These are phyloP conservation scores for Carassius carassius DNA, from an alignment of 2,113 vertebrate genomes.

Conservation along the genomic window DNA sequence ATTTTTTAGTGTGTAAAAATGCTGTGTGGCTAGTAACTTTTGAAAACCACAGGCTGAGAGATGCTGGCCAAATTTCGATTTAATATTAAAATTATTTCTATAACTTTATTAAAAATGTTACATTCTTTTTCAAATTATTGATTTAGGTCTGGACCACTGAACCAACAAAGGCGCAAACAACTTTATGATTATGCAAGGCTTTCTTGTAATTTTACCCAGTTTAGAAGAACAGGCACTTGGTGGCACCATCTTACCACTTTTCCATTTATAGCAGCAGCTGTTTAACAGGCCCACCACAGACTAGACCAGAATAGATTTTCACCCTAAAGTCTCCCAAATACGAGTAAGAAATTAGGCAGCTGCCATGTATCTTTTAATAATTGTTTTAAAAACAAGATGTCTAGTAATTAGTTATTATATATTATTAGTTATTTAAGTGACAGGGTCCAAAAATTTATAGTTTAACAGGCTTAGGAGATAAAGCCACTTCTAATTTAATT, in stretches of 20 bases:
- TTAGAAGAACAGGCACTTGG: background rate
- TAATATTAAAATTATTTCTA: background rate
- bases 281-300: background rate
- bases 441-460: background rate
- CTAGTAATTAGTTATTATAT: background rate
- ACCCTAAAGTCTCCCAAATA: background rate
- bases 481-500: background rate
- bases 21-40: no score
- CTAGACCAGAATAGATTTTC: background rate
- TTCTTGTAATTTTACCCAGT: background rate
- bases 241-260: background rate
- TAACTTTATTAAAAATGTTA: no score
- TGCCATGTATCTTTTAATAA: background rate
- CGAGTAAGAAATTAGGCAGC: background rate
- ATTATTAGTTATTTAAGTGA: background rate
- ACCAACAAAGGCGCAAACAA: background rate
- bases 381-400: no score
- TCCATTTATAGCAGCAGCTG: background rate
- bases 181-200: background rate
- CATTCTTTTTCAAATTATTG: no score
- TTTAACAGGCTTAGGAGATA: background rate
- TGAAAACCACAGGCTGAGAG: no score
- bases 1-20: no score
- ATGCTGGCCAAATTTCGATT: background rate
- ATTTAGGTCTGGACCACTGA: background rate